Evolutionary conservation across 2,888 invertebrate genomes (phyloP), one percentile per base, ranked within the genome.

Genomic region (Chalcis sispes): DNA sequence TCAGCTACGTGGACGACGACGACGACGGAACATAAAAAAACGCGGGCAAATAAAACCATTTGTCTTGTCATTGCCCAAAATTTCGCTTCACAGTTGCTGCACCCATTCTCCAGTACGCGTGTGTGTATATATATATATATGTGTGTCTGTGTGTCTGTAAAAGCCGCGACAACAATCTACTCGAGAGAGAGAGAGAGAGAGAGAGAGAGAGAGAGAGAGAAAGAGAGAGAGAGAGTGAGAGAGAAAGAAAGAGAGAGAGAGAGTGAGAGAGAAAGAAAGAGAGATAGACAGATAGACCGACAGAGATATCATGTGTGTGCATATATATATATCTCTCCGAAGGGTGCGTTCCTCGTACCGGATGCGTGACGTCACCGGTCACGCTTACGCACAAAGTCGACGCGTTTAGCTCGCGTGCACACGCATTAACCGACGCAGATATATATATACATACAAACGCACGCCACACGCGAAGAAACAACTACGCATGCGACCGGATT

Each of bases 341-440:
- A 10, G 10, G 36, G 36, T 36, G 10, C 15, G 1, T 18, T 20
- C 3, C 42, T 18, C 27, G 8, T 15, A 48, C 62, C 72, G 76
- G 76, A 72, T 48, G 50, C n/a, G n/a, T 72, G 72, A 67, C 76
- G 76, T 72, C 76, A 72, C 69, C 76, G 72, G 72, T 69, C 72
- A 69, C 72, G 69, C 67, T 59, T 54, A 52, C 73, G 59, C 71
- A 23, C 71, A 25, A 10, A 10, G 5, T 20, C 58, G n/a, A 2
- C 36, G 36, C 36, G 4, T 1, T 58, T 36, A 25, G 40, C 48
- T 48, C 65, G 42, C 52, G 36, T 59, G 36, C 40, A 27, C 40
- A 1, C 15, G 48, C 27, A 23, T 20, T 10, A 8, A 29, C 0
- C 18, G n/a, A 59, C 58, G 32, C n/a, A n/a, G 42, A 20, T 27